phyloP scores from a whole-genome alignment of 2,797 vertebrate species.

The Lophius americanus region DNA sequence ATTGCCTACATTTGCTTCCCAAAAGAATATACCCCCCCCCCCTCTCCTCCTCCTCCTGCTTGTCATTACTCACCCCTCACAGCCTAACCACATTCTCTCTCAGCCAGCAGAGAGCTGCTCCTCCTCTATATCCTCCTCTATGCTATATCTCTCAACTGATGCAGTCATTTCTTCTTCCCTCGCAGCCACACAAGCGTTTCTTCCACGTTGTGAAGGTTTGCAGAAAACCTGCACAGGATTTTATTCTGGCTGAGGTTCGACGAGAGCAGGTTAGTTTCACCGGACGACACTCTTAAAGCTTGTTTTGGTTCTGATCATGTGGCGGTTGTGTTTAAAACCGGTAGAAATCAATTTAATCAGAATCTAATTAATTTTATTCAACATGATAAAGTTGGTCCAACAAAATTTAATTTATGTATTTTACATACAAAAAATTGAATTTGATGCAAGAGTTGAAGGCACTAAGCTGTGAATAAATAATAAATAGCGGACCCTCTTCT shows the following conservation, averaged over 20 bases:
- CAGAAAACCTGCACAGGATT: not conserved
- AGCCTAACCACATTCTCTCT: no score
- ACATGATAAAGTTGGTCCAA: not conserved
- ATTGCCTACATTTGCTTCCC: no score
- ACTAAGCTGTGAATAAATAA: no score
- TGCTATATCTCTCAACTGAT: not conserved
- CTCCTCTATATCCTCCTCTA: not conserved
- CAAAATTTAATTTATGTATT: not conserved
- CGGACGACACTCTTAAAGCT: not conserved
- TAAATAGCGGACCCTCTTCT: no score
- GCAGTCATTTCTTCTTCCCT: not conserved
- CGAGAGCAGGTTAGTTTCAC: slow-evolving; percentile 1
- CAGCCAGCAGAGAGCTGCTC: no score
- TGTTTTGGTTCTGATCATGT: not conserved
- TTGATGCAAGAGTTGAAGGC: no score
- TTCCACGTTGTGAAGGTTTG: not conserved
- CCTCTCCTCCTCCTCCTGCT: no score
- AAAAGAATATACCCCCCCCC: no score
- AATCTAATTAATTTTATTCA: not conserved
- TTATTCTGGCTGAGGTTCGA: not conserved
- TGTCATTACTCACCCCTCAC: no score
- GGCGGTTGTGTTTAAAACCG: not conserved
- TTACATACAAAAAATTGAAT: not conserved
- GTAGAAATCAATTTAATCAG: not conserved
- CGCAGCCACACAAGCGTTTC: no score